These are phyloP conservation scores for Drosophila austrosaltans DNA, from an alignment of 2,888 invertebrate genomes.

Conservation along the genomic window DNA sequence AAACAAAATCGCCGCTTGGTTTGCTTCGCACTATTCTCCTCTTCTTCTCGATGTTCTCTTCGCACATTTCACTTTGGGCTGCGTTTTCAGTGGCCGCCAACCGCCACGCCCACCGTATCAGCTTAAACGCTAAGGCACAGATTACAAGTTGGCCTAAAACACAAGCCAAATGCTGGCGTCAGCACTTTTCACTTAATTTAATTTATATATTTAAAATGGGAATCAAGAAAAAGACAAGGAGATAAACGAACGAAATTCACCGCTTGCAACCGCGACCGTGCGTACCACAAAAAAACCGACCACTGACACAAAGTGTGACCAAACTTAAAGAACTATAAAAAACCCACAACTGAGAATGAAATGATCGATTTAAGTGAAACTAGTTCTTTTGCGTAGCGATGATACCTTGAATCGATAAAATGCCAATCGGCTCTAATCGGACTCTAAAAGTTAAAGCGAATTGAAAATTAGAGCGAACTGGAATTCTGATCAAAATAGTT, in stretches of 20 bases:
- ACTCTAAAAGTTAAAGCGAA: too few species aligned
- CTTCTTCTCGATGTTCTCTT: constrained; percentile 23
- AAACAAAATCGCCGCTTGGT: constrained; percentile 1
- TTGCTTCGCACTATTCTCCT: constrained; percentile 2
- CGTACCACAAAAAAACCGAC: not conserved
- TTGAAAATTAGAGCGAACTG: too few species aligned
- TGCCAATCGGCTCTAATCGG: too few species aligned
- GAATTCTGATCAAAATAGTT: too few species aligned
- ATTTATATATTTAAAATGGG: constrained; percentile 18
- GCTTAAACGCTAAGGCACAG: constrained; percentile 18
- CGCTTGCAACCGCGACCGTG: constrained; percentile 1
- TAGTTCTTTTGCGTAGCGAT: too few species aligned
- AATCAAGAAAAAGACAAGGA: constrained; percentile 4
- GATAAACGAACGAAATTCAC: constrained; percentile 6
- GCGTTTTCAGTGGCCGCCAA: constrained; percentile 32
- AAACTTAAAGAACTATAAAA: too few species aligned
- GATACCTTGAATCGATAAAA: too few species aligned
- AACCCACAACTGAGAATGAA: too few species aligned
- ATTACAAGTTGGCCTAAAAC: not conserved
- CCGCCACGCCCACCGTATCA: constrained; percentile 49
- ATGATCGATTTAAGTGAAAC: too few species aligned
- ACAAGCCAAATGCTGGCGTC: not conserved
- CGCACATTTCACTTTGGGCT: constrained; percentile 52
- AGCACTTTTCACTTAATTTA: constrained; percentile 24
- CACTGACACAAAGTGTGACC: too few species aligned